Base-by-base conservation (phyloP, 2,797 vertebrate species). In the Coilia nasus region DNA sequence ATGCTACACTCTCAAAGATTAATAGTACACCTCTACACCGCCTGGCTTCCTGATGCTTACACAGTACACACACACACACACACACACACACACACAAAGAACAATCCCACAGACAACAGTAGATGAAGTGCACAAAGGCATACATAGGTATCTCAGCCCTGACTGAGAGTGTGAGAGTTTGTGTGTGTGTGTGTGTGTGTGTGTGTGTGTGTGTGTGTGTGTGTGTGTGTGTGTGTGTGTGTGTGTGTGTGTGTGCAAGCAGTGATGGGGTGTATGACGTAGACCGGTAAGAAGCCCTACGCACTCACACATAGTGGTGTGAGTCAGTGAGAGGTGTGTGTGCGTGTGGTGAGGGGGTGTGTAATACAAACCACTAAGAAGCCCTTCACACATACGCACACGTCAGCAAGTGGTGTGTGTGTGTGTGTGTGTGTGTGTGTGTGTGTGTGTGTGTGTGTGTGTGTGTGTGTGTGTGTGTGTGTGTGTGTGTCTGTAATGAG, bases 351-450 rank as follows among this genome's bases (percentile, higher is more conserved):
- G 57, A 7, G 57, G 50, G 7, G 50, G 50, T 54, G 17, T 59
- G 50, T 54, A 15, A 59, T 59, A 2, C 21, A 19, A 7, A 59
- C 17, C 17, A 21, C 7, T 21, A 7, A 59, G 17, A 21, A 59
- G 57, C 85, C 64, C 83, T 44, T 83, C 62, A 85, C 78, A 85
- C 81, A 85, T 6, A 78, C 60, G 60, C 35, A 82, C 31, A 23
- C 17, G 50, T 5, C 17, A 21, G 1, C 17, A 21, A 21, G 57
- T 59, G 57, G 62, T 31, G 25, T 31, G 25, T 67, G 64, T 67
- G 25, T 62, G 59, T n/a, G 19, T 62, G 47, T 21, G 60, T 62
- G 59, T 60, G 59, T 67, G 57, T 59, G 19, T 59, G 57, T 59
- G 19, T 59, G 19, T 59, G 57, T 21, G 57, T 59, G 57, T 59